A percentile compares a stretch with the other conserved stretches of the same genome.
phyloP scores from a whole-genome alignment of 1,140 invertebrate genomes.

The Holcopasites calliopsidis region DNA sequence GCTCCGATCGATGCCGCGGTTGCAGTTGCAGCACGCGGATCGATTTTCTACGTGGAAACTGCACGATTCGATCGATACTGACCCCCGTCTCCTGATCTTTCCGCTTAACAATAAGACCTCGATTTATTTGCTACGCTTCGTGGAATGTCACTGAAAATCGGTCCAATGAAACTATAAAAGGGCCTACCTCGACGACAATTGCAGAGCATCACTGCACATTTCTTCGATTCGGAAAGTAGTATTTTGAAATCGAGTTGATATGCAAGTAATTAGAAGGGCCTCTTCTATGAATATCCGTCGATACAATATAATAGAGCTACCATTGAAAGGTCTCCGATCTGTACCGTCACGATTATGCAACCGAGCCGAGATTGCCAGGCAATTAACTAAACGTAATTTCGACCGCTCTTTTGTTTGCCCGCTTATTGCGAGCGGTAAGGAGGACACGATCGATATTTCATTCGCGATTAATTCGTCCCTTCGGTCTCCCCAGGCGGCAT shows the following conservation, averaged over 20 bases:
- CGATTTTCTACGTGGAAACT: constrained; percentile 64
- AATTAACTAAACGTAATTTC: constrained; percentile 51
- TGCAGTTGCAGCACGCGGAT: constrained; percentile 60
- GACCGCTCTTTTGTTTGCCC: neutral
- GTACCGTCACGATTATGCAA: constrained; percentile 30
- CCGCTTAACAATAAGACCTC: constrained; percentile 38
- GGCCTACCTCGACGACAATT: neutral
- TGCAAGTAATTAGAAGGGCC: constrained; percentile 17
- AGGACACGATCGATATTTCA: constrained; percentile 39
- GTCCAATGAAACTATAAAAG: neutral
- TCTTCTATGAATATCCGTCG: constrained; percentile 5
- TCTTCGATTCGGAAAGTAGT: no score
- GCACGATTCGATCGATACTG: constrained; percentile 59
- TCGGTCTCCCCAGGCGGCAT: neutral
- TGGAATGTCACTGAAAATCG: neutral
- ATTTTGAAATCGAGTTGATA: no score
- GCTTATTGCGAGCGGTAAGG: neutral
- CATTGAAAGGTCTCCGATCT: neutral
- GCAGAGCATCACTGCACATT: no score
- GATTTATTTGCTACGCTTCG: constrained; percentile 5
- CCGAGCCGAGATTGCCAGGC: constrained; percentile 13
- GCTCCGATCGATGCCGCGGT: constrained; percentile 30
- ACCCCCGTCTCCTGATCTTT: constrained; percentile 53
- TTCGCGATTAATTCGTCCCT: neutral
- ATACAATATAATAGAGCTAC: constrained; percentile 11